Evolutionary conservation across 1,140 invertebrate genomes (phyloP).

Genomic region (Heliconius hermathena): DNA sequence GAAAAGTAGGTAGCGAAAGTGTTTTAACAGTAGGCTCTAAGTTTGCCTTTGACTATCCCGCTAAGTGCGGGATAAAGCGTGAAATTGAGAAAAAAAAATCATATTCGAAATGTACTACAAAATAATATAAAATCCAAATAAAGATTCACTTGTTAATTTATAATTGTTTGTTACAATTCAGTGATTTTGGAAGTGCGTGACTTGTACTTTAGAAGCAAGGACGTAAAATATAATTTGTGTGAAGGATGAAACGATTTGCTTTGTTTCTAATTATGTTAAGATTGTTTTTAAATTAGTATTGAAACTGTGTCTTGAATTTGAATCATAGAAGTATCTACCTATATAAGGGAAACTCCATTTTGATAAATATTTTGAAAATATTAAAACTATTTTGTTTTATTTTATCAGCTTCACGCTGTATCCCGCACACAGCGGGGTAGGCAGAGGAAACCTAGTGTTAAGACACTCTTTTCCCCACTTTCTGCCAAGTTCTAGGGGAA

Average conservation of each 20-base stretch:
- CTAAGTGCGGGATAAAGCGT: no score
- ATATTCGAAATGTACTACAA: no score
- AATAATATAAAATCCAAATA: background rate
- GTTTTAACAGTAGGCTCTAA: no score
- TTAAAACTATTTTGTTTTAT: background rate
- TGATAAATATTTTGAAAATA: background rate
- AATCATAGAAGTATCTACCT: background rate
- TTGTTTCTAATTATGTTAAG: slow-evolving; percentile 2
- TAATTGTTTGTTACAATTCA: slow-evolving; percentile 37
- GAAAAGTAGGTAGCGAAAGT: no score
- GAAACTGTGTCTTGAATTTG: background rate
- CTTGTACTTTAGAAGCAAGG: slow-evolving; percentile 27
- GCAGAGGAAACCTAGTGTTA: no score
- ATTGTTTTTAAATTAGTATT: background rate
- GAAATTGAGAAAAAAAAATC: no score
- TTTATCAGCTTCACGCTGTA: no score
- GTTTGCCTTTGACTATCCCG: no score
- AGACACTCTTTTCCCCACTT: no score
- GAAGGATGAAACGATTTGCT: slow-evolving; percentile 35
- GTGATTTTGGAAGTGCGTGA: slow-evolving; percentile 34
- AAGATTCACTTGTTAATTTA: background rate
- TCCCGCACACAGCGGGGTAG: no score
- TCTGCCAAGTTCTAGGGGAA: no score
- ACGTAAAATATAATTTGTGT: slow-evolving; percentile 27
- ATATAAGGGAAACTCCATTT: background rate